phyloP scores from a whole-genome alignment of 2,113 vertebrate genomes.

The Ptyas mucosa region DNA sequence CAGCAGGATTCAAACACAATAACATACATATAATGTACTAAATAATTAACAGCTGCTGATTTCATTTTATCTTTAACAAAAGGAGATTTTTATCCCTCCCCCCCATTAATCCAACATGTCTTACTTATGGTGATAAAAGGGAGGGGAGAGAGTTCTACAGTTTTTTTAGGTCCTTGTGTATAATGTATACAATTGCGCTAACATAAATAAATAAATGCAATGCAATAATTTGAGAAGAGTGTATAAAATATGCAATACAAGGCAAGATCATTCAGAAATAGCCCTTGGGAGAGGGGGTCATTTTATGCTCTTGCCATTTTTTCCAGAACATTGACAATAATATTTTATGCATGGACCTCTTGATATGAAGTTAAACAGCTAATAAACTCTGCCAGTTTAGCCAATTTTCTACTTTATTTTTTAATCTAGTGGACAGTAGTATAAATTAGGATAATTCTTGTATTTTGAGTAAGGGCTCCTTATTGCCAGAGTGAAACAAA shows the following conservation, averaged over 20 bases:
- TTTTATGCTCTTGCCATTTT: background rate
- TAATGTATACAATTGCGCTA: background rate
- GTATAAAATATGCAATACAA: background rate
- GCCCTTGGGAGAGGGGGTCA: background rate
- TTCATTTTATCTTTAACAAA: background rate
- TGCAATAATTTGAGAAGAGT: background rate
- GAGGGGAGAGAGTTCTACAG: background rate
- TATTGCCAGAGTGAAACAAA: background rate
- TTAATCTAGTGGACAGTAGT: background rate
- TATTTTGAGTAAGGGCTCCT: background rate
- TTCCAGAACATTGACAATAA: background rate
- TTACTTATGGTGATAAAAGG: background rate
- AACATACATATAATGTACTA: background rate
- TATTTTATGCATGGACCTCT: background rate
- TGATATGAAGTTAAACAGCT: background rate
- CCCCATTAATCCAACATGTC: background rate
- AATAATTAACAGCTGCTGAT: background rate
- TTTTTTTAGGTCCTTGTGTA: background rate
- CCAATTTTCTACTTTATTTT: background rate
- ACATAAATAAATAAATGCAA: background rate
- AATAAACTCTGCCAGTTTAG: background rate
- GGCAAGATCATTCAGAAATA: background rate
- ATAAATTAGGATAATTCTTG: background rate
- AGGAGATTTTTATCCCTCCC: background rate
- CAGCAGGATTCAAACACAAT: background rate